Evolutionary conservation across 2,888 invertebrate species (phyloP).

Genomic region (Cheilosia vernalis): DNA sequence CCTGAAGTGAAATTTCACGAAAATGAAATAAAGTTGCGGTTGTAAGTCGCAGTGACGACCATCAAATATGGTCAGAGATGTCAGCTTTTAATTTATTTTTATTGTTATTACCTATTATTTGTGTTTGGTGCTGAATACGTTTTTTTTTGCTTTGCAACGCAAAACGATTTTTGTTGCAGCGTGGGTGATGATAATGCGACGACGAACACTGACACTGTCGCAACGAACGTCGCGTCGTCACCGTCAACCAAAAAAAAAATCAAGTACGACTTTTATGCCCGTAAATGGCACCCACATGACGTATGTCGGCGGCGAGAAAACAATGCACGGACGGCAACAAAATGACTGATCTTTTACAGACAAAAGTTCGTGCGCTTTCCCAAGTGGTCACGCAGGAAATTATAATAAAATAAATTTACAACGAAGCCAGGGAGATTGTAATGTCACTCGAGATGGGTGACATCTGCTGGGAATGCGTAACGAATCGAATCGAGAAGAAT

Average conservation of each 20-base stretch:
- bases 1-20: conserved; percentile 59
- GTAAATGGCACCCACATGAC: conserved; percentile 53
- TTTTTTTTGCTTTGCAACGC: conserved; percentile 12
- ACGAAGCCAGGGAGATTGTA: conserved; percentile 38
- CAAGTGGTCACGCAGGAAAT: conserved; percentile 7
- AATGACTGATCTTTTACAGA: conserved; percentile 2
- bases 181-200: conserved; percentile 46
- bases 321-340: neutral
- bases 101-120: conserved; percentile 67
- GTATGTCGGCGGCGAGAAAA: neutral
- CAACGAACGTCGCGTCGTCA: neutral
- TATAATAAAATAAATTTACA: conserved; percentile 26
- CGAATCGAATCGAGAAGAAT: conserved; percentile 19
- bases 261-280: conserved; percentile 60
- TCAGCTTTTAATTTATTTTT: conserved; percentile 68
- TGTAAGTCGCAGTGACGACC: conserved; percentile 25
- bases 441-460: conserved; percentile 52
- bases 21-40: conserved; percentile 50
- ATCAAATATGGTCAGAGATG: conserved; percentile 68
- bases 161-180: conserved; percentile 14
- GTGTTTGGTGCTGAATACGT: conserved; percentile 33
- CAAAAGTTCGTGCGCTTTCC: conserved; percentile 28
- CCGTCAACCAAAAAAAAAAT: conserved; percentile 7
- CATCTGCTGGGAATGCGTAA: conserved; percentile 58
- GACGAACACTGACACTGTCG: conserved; percentile 12